A percentile compares a stretch with the other conserved stretches of the same genome.
Conservation (phyloP, 2,113 vertebrate species). For the Crotalus viridis region DNA sequence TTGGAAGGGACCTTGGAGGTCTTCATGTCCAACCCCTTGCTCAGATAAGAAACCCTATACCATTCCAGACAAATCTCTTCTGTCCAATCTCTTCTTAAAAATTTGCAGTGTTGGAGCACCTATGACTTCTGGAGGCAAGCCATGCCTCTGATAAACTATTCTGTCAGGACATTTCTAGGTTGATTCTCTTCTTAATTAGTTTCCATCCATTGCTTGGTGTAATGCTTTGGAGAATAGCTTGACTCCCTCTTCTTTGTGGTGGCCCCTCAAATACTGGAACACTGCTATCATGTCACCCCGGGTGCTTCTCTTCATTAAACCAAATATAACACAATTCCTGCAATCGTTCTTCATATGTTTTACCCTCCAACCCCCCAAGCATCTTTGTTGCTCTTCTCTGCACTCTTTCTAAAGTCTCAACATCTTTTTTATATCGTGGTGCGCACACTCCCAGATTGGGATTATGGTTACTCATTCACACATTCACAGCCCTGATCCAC, state of each 20-base stretch:
- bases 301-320: too few species aligned
- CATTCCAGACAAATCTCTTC: not conserved
- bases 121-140: not conserved
- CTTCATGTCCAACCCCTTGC: not conserved
- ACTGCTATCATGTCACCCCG: too few species aligned
- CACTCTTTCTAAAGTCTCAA: too few species aligned
- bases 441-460: too few species aligned
- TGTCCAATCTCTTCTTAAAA: not conserved
- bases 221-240: not conserved
- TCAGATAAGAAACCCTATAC: not conserved
- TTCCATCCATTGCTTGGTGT: not conserved
- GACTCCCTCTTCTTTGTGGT: too few species aligned
- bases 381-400: too few species aligned
- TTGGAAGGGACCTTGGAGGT: not conserved
- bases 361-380: too few species aligned
- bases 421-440: too few species aligned
- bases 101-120: not conserved
- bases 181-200: not conserved
- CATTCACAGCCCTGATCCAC: not conserved
- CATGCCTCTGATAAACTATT: not conserved
- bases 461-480: too few species aligned
- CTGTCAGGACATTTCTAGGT: not conserved
- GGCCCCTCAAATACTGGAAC: too few species aligned
- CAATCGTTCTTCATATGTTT: too few species aligned
- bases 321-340: too few species aligned